A percentile compares a stretch with the other conserved stretches of the same genome.
Conservation (phyloP, 53 echinoderm and acorn worm genomes). For the Crossaster papposus region DNA sequence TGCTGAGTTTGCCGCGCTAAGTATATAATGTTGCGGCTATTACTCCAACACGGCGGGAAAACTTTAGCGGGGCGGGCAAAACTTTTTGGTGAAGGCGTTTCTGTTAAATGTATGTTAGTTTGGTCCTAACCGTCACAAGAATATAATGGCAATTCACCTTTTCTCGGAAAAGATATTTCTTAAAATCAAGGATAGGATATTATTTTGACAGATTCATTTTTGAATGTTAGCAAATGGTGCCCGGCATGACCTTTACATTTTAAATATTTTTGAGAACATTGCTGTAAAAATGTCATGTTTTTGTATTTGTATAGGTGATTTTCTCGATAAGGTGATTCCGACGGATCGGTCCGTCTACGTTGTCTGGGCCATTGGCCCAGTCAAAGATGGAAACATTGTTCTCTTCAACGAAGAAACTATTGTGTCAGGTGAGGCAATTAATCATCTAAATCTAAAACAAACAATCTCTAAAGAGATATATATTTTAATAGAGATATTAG, state of each 20-base stretch:
- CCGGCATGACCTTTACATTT: not conserved
- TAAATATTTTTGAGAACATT: not conserved
- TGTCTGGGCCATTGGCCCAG: slow-evolving; percentile 55
- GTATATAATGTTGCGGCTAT: too few relatives aligned
- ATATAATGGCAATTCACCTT: too few relatives aligned
- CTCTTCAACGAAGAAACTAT: slow-evolving; percentile 15
- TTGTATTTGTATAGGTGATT: slow-evolving; percentile 1
- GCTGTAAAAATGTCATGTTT: not conserved
- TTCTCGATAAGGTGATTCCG: slow-evolving; percentile 51
- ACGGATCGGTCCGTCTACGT: slow-evolving; percentile 40
- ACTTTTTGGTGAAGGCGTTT: too few relatives aligned
- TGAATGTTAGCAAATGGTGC: not conserved
- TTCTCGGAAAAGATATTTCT: too few relatives aligned
- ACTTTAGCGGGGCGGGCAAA: too few relatives aligned
- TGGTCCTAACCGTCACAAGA: too few relatives aligned
- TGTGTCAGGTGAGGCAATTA: not conserved
- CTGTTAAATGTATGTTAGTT: too few relatives aligned
- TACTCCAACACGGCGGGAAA: too few relatives aligned
- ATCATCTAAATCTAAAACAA: not conserved
- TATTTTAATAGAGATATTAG: too few relatives aligned
- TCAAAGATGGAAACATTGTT: slow-evolving; percentile 2
- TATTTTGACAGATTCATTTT: not conserved
- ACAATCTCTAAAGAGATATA: too few relatives aligned
- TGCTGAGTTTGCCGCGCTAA: too few relatives aligned
- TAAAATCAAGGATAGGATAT: not conserved